Conservation (phyloP, 2,888 invertebrate genomes). For the Herminia tarsipennalis region DNA sequence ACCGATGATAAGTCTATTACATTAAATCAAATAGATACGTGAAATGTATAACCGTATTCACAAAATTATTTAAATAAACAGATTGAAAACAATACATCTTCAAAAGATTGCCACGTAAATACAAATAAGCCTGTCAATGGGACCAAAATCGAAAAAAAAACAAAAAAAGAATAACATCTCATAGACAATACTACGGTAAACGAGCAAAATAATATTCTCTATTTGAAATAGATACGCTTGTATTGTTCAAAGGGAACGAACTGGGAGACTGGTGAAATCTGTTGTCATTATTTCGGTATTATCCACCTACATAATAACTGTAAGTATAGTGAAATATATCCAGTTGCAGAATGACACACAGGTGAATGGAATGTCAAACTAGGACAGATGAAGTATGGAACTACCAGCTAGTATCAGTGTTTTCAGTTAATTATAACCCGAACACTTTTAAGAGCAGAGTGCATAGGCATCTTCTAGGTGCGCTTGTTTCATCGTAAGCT, state of each 20-base stretch:
- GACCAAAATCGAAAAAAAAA: background rate
- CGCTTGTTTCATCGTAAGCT: no score
- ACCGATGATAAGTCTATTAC: no score
- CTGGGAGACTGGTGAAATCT: constrained; percentile 2
- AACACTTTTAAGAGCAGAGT: no score
- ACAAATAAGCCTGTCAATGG: background rate
- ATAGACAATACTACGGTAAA: constrained; percentile 12
- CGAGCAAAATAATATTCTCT: constrained; percentile 22
- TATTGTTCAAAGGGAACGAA: constrained; percentile 12
- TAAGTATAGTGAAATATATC: constrained; percentile 7
- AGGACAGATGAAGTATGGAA: no score
- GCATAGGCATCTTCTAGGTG: no score
- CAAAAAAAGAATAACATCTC: background rate
- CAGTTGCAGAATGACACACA: constrained; percentile 8
- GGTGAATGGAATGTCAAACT: background rate
- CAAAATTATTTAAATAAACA: no score
- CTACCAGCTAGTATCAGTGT: no score
- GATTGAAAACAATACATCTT: no score
- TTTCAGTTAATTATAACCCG: no score
- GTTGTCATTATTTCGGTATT: constrained; percentile 26
- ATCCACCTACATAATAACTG: constrained; percentile 14
- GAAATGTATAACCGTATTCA: no score
- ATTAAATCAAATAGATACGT: no score
- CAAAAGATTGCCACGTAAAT: no score
- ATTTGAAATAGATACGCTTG: constrained; percentile 36